phyloP scores from a whole-genome alignment of 2,888 invertebrate genomes.

The Orthonevra nobilis region DNA sequence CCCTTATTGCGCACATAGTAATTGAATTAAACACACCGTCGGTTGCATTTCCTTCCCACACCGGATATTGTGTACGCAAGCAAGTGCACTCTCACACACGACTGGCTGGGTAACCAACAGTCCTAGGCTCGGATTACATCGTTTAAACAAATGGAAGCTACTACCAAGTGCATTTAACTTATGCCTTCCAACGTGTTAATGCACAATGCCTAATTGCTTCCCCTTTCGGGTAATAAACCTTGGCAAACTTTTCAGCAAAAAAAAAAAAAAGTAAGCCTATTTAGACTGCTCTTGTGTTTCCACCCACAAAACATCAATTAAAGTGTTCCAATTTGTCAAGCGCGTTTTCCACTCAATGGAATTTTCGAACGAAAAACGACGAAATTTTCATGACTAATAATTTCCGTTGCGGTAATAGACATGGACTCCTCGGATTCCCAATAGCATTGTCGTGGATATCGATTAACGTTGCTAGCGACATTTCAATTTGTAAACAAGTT shows the following conservation, averaged over 20 bases:
- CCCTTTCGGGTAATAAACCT: constrained; percentile 26
- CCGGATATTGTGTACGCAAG: constrained; percentile 25
- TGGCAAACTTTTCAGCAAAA: too few relatives aligned
- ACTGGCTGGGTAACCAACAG: constrained; percentile 1
- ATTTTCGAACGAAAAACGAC: constrained; percentile 61
- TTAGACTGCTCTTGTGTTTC: neutral
- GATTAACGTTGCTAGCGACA: constrained; percentile 66
- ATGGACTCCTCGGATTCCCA: too few relatives aligned
- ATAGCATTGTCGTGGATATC: constrained; percentile 24
- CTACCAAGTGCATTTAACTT: constrained; percentile 48
- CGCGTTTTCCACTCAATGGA: neutral
- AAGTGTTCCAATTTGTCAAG: constrained; percentile 16
- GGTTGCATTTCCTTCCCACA: constrained; percentile 34
- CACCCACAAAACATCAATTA: constrained; percentile 44
- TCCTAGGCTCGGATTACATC: constrained; percentile 27
- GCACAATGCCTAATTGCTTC: constrained; percentile 65
- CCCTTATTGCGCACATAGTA: constrained; percentile 47
- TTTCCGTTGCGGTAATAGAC: too few relatives aligned
- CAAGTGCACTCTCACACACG: constrained; percentile 25
- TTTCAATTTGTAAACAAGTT: constrained; percentile 64
- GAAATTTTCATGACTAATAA: constrained; percentile 42
- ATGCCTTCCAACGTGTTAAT: constrained; percentile 58
- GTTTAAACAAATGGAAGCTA: constrained; percentile 55
- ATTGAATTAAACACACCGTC: constrained; percentile 56
- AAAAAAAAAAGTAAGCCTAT: too few relatives aligned